Evolutionary conservation across 2,797 vertebrate species (phyloP).

Genomic region (Monodelphis domestica): DNA sequence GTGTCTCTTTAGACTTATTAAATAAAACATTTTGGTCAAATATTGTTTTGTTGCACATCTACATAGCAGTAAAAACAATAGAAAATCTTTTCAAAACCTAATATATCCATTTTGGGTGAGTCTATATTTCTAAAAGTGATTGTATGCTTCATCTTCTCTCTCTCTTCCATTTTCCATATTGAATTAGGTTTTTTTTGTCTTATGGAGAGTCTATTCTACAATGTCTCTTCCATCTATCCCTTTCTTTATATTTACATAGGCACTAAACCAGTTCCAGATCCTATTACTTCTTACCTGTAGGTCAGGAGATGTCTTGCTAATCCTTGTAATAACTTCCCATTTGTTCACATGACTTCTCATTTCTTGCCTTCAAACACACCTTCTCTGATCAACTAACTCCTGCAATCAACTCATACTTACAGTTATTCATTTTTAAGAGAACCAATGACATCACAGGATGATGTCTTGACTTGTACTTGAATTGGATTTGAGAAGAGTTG

Average conservation of each 20-base stretch:
- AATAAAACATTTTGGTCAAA: not conserved
- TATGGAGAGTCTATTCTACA: not conserved
- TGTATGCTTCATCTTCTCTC: not conserved
- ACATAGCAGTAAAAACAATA: not conserved
- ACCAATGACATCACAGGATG: too few species aligned
- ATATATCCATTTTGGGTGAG: not conserved
- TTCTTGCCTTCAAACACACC: not conserved
- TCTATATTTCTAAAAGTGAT: not conserved
- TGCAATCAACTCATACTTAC: not conserved
- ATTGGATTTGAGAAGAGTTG: too few species aligned
- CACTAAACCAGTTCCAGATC: not conserved
- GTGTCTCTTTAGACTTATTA: not conserved
- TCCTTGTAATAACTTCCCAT: not conserved
- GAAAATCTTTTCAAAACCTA: not conserved
- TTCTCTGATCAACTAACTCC: not conserved
- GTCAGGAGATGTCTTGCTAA: not conserved
- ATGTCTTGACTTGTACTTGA: too few species aligned
- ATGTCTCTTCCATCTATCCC: not conserved
- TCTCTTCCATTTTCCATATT: not conserved
- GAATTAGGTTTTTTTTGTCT: not conserved
- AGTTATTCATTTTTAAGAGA: too few species aligned
- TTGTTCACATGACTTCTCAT: not conserved
- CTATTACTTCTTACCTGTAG: not conserved
- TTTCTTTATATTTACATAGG: not conserved
- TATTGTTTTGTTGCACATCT: not conserved